phyloP scores from a whole-genome alignment of 2,797 vertebrate species.

The Sebastes hopkinsi region DNA sequence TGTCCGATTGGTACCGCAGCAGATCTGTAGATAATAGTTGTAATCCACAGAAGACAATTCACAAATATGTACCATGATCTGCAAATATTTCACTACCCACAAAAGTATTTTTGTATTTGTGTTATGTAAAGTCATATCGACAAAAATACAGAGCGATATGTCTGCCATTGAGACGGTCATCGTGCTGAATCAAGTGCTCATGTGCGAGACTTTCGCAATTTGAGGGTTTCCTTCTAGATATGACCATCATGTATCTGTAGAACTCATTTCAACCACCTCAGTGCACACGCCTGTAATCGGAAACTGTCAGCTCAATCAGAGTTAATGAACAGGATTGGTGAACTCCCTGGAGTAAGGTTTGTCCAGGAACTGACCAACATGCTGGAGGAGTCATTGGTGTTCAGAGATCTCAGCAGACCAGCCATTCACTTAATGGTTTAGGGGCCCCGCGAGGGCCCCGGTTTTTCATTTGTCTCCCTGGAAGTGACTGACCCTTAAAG shows the following conservation, averaged over 20 bases:
- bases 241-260: not conserved
- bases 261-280: not conserved
- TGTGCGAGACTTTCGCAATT: too few relatives aligned
- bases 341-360: not conserved
- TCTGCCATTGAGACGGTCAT: too few relatives aligned
- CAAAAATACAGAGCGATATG: too few relatives aligned
- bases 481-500: slow-evolving; percentile 48
- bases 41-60: too few relatives aligned
- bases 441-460: not conserved
- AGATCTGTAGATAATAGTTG: too few relatives aligned
- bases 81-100: too few relatives aligned
- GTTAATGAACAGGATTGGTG: not conserved
- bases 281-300: not conserved
- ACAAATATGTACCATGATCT: too few relatives aligned
- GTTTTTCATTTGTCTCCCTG: slow-evolving; percentile 21
- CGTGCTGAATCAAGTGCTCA: too few relatives aligned
- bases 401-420: not conserved
- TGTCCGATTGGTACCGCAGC: too few relatives aligned
- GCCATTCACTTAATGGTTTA: slow-evolving; percentile 28
- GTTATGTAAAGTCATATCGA: too few relatives aligned
- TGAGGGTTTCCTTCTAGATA: too few relatives aligned
- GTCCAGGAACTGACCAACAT: not conserved
- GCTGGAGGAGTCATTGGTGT: not conserved
- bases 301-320: not conserved
- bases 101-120: too few relatives aligned